Evolutionary conservation across 1,140 invertebrate genomes (phyloP).

Genomic region (Pseudomyrmex flavicornis): DNA sequence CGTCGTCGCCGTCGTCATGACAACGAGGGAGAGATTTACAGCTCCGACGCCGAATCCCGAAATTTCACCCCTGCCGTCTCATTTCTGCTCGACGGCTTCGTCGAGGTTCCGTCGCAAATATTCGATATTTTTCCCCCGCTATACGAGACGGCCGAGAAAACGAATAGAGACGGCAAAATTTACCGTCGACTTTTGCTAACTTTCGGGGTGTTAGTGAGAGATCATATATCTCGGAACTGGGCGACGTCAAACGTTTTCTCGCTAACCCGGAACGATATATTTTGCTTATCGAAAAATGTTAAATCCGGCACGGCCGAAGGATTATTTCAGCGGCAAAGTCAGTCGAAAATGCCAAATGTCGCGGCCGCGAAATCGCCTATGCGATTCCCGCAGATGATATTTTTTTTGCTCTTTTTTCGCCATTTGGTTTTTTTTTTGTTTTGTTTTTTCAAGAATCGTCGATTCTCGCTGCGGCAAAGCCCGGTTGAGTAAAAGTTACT

Average conservation of each 20-base stretch:
- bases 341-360: constrained; percentile 37
- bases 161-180: constrained; percentile 24
- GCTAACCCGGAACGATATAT: constrained; percentile 37
- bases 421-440: too few species aligned
- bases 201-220: constrained; percentile 42
- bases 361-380: constrained; percentile 4
- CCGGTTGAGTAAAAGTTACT: neutral
- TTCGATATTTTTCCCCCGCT: constrained; percentile 48
- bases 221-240: constrained; percentile 43
- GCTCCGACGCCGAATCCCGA: constrained; percentile 18
- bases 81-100: constrained; percentile 18
- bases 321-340: constrained; percentile 48
- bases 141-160: neutral
- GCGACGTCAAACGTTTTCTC: constrained; percentile 44
- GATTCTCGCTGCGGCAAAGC: neutral
- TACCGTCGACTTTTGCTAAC: constrained; percentile 48
- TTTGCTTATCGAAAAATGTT: constrained; percentile 58
- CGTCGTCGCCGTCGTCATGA: constrained; percentile 7
- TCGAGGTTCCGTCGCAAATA: constrained; percentile 30
- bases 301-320: constrained; percentile 18
- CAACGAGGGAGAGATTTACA: constrained; percentile 59
- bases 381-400: constrained; percentile 22
- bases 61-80: neutral
- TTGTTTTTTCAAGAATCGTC: neutral
- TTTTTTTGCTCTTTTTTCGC: neutral